Conservation (phyloP, 2,888 invertebrate genomes). For the Macrosoma leucophasiata region DNA sequence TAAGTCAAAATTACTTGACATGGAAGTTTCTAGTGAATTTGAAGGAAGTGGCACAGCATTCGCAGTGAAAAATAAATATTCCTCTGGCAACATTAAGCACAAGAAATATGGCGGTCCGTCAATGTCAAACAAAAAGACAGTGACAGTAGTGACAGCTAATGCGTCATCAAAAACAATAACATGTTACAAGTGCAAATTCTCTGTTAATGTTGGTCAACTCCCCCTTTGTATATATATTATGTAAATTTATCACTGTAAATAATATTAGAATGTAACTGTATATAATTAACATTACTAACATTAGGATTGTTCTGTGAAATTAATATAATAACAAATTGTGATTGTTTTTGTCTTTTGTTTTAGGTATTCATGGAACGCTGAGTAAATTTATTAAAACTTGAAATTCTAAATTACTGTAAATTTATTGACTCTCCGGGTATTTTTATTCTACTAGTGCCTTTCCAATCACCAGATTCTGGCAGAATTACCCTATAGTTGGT, state of each 20-base stretch:
- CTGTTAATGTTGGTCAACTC: constrained; percentile 8
- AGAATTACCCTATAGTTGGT: too few species aligned
- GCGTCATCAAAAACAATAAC: constrained; percentile 9
- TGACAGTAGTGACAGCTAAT: neutral
- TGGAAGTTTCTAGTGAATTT: neutral
- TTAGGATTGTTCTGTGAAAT: constrained; percentile 10
- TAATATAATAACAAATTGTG: constrained; percentile 22
- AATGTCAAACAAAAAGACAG: too few species aligned
- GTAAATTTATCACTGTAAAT: constrained; percentile 24
- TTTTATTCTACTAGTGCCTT: constrained; percentile 26
- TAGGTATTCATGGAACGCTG: too few species aligned
- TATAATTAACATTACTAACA: constrained; percentile 21
- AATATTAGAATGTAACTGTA: constrained; percentile 18
- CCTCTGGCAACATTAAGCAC: neutral
- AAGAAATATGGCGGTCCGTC: constrained; percentile 4
- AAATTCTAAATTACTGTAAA: too few species aligned
- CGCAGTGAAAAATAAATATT: neutral
- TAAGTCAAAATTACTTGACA: constrained; percentile 11
- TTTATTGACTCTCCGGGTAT: too few species aligned
- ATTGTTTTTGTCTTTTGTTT: too few species aligned
- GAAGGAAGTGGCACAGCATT: neutral
- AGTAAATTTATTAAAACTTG: too few species aligned
- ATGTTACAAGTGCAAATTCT: constrained; percentile 14
- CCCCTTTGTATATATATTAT: constrained; percentile 10
- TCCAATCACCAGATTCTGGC: constrained; percentile 20